Evolutionary conservation across 2,797 vertebrate genomes (phyloP).

Genomic region (Pantherophis vulpinus): DNA sequence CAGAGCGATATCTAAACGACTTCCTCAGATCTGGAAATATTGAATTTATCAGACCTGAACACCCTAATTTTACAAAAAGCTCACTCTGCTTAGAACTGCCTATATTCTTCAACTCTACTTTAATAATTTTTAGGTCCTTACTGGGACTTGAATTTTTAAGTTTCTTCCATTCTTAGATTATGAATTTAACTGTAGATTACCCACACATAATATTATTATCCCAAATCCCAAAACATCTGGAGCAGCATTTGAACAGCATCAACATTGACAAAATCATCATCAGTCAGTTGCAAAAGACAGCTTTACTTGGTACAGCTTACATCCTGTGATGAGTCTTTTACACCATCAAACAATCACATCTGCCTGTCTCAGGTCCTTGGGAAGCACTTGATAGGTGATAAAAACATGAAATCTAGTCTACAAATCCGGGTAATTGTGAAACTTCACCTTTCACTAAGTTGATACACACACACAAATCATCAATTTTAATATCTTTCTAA

Average conservation of each 20-base stretch:
- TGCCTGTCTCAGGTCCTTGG: background rate
- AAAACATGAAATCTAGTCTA: background rate
- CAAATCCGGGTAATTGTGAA: background rate
- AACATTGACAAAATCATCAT: background rate
- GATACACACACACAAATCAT: background rate
- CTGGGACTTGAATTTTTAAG: background rate
- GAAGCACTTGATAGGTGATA: background rate
- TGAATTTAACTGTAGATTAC: background rate
- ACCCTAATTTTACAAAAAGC: background rate
- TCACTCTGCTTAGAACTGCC: background rate
- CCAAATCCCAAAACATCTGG: background rate
- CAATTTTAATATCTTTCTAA: constrained; percentile 46
- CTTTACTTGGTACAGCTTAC: background rate
- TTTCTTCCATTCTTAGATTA: background rate
- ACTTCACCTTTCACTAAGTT: background rate
- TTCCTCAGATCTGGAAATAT: background rate
- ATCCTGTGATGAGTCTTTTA: background rate
- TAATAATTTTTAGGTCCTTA: background rate
- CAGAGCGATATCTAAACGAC: background rate
- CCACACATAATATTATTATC: background rate
- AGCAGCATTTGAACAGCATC: background rate
- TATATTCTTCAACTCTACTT: background rate
- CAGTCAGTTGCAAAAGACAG: background rate
- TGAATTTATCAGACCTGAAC: background rate
- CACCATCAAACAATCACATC: background rate